Conservation (phyloP, 2,888 invertebrate species). For the Lepidocyrtoides sp. region DNA sequence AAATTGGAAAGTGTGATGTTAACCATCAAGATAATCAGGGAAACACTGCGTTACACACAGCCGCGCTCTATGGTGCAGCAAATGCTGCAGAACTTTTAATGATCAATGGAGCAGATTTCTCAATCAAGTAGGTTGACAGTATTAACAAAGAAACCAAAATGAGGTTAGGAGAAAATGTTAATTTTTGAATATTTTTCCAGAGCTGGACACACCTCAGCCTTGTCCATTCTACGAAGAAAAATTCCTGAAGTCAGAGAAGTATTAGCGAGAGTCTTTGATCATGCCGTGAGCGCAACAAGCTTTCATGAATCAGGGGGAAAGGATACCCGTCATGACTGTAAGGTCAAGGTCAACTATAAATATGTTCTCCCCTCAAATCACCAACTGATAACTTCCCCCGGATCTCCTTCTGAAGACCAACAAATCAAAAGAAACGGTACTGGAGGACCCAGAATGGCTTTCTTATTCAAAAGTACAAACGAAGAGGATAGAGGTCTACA, state of each 20-base stretch:
- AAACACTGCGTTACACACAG: slow-evolving; percentile 94
- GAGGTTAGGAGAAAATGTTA: no score
- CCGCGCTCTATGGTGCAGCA: slow-evolving; percentile 94
- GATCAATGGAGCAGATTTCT: slow-evolving; percentile 93
- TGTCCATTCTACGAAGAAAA: slow-evolving; percentile 94
- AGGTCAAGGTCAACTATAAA: slow-evolving; percentile 90
- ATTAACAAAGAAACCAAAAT: neutral
- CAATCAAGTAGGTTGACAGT: slow-evolving; percentile 86
- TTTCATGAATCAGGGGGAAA: slow-evolving; percentile 87
- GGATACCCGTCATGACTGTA: slow-evolving; percentile 93
- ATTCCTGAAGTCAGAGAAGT: no score
- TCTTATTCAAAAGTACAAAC: no score
- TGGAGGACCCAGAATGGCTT: no score
- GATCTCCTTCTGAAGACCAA: neutral
- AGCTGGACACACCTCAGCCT: slow-evolving; percentile 93
- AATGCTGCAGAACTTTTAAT: slow-evolving; percentile 91
- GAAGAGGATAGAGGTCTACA: no score
- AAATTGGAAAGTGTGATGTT: slow-evolving; percentile 39
- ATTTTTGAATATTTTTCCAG: slow-evolving; percentile 87
- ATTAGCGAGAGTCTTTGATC: slow-evolving; percentile 92
- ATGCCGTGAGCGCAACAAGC: slow-evolving; percentile 90
- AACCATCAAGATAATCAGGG: slow-evolving; percentile 90
- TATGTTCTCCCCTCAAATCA: neutral
- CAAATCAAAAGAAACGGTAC: no score
- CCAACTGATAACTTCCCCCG: neutral